These are phyloP conservation scores for Cactoblastis cactorum DNA, from an alignment of 2,888 invertebrate species.

Conservation along the genomic window DNA sequence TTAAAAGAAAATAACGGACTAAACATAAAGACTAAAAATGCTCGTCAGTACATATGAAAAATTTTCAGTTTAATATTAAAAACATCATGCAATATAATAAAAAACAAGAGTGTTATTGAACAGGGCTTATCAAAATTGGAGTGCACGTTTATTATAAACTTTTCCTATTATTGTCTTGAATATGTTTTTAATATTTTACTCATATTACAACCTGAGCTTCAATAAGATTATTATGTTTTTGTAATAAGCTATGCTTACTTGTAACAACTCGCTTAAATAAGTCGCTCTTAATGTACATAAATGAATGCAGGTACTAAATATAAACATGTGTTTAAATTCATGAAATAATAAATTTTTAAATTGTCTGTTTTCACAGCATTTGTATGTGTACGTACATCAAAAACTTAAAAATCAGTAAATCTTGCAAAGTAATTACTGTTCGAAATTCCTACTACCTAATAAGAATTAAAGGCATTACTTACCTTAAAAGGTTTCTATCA, in stretches of 20 bases:
- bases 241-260: too few species aligned
- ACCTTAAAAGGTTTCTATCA: conserved; percentile 15
- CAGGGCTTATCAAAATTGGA: conserved; percentile 12
- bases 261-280: too few species aligned
- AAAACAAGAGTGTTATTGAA: conserved; percentile 14
- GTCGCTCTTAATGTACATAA: too few species aligned
- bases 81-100: not conserved
- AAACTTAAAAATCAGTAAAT: not conserved
- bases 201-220: too few species aligned
- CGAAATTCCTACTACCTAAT: not conserved
- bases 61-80: conserved; percentile 25
- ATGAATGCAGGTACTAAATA: too few species aligned
- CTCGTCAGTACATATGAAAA: conserved; percentile 40
- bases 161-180: not conserved
- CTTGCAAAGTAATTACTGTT: not conserved
- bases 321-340: too few species aligned
- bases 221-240: too few species aligned
- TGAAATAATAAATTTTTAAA: too few species aligned
- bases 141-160: conserved; percentile 13
- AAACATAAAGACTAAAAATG: too few species aligned
- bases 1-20: too few species aligned
- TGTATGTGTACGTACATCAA: not conserved
- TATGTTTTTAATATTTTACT: not conserved
- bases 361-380: too few species aligned
- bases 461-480: not conserved